Conservation (phyloP, 2,888 invertebrate species). For the Trichogramma evanescens region DNA sequence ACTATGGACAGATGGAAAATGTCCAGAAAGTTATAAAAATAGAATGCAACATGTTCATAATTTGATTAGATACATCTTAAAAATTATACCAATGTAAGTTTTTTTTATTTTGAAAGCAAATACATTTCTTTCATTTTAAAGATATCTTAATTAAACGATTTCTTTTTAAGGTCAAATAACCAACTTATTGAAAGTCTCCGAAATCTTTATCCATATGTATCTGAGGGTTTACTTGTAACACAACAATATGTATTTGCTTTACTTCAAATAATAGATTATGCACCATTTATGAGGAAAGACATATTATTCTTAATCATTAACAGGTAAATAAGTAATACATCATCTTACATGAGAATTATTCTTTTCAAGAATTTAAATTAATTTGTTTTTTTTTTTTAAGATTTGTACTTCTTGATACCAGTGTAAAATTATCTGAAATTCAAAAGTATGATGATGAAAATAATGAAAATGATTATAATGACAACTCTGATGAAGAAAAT, state of each 20-base stretch:
- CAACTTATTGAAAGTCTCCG: conserved; percentile 60
- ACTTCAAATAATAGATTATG: conserved; percentile 67
- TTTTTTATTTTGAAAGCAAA: neutral
- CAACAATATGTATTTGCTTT: conserved; percentile 73
- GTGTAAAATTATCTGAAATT: conserved; percentile 55
- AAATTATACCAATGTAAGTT: conserved; percentile 56
- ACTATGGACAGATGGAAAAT: conserved; percentile 58
- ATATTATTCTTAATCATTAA: conserved; percentile 69
- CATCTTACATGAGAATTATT: conserved; percentile 12
- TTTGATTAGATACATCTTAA: conserved; percentile 48
- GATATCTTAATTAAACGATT: conserved; percentile 10
- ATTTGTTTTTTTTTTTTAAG: conserved; percentile 46
- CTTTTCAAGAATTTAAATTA: conserved; percentile 10
- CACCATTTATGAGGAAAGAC: conserved; percentile 62
- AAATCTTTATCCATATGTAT: conserved; percentile 70
- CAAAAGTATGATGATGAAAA: conserved; percentile 50
- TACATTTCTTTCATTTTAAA: conserved; percentile 16
- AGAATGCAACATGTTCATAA: conserved; percentile 62
- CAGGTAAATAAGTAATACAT: conserved; percentile 51
- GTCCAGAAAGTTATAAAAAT: conserved; percentile 51
- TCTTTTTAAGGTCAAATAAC: conserved; percentile 59
- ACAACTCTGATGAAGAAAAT: conserved; percentile 51
- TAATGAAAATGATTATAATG: conserved; percentile 26
- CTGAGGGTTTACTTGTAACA: conserved; percentile 60
- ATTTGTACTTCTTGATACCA: conserved; percentile 68